These are phyloP conservation scores for Tetranychus cinnabarinus DNA, from an alignment of 1,140 invertebrate species.

Conservation along the genomic window DNA sequence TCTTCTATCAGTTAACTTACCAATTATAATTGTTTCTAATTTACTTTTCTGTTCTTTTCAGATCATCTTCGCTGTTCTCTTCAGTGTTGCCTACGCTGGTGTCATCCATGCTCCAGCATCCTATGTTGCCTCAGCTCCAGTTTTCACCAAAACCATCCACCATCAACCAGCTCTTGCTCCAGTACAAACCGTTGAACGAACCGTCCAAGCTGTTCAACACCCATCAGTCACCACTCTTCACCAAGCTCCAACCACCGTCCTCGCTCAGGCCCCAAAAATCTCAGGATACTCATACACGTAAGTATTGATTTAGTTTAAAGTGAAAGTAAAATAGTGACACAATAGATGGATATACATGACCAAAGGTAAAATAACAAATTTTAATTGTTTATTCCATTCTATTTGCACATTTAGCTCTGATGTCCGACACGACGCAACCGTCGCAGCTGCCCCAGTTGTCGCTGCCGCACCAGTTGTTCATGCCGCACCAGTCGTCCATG, in stretches of 20 bases:
- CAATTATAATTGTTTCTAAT: neutral
- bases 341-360: too few relatives aligned
- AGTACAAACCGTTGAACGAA: neutral
- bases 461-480: neutral
- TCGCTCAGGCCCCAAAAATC: neutral
- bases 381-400: too few relatives aligned
- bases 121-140: neutral
- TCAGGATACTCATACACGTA: neutral
- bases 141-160: neutral
- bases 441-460: neutral
- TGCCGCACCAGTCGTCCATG: neutral
- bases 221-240: neutral
- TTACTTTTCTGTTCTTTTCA: neutral
- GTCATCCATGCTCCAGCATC: neutral
- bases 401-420: neutral
- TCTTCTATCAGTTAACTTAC: too few relatives aligned
- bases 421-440: neutral
- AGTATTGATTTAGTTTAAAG: too few relatives aligned
- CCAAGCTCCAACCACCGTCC: neutral
- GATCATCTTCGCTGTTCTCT: neutral
- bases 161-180: neutral
- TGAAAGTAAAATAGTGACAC: too few relatives aligned
- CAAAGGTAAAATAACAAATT: too few relatives aligned
- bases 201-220: neutral
- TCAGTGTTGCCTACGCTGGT: neutral